phyloP scores from a whole-genome alignment of 2,797 vertebrate genomes.

The Acridotheres tristis region DNA sequence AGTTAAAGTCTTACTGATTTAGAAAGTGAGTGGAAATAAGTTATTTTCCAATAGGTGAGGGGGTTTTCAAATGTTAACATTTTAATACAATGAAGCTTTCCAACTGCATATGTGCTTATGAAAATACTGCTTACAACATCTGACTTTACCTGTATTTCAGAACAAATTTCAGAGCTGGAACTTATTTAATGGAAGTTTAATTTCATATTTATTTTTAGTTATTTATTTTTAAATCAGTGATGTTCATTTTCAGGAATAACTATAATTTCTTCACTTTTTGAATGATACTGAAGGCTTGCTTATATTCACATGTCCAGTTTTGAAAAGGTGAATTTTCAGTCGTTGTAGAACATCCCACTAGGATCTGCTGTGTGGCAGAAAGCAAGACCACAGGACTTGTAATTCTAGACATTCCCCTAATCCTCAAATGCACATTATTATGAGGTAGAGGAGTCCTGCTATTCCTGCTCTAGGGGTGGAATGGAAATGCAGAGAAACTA shows the following conservation, averaged over 20 bases:
- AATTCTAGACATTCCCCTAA: not conserved
- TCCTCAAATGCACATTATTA: not conserved
- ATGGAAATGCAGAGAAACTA: not conserved
- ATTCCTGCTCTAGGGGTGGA: not conserved
- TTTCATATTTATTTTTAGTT: not conserved
- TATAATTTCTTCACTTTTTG: not conserved
- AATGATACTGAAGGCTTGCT: not conserved
- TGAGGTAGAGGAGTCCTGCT: not conserved
- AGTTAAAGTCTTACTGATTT: not conserved
- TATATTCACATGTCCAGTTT: not conserved
- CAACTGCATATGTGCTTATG: not conserved
- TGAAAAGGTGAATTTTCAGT: not conserved
- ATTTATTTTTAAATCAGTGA: not conserved
- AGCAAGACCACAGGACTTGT: not conserved
- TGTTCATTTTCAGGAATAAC: not conserved
- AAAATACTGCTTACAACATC: not conserved
- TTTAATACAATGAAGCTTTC: not conserved
- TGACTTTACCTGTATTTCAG: not conserved
- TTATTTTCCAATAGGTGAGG: not conserved
- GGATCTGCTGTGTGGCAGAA: not conserved
- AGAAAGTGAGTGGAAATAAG: not conserved
- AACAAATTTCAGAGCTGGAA: not conserved
- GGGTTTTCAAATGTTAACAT: accelerated
- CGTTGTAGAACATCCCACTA: not conserved
- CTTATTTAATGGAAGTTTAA: not conserved